Evolutionary conservation across 2,888 invertebrate genomes (phyloP).

Genomic region (Crocallis elinguaria): DNA sequence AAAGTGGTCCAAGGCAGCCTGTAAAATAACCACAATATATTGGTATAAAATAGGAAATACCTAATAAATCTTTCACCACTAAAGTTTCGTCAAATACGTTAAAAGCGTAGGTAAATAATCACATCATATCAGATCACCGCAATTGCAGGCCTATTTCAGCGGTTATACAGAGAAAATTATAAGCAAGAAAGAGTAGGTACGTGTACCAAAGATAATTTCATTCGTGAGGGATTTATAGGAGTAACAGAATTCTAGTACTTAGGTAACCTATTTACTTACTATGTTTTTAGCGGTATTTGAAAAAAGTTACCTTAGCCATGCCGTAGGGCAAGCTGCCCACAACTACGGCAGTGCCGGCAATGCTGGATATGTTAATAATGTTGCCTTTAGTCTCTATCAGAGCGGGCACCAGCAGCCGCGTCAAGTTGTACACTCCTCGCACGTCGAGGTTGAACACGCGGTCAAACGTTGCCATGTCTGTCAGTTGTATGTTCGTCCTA

Average conservation of each 20-base stretch:
- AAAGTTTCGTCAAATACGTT: too few relatives aligned
- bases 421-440: constrained; percentile 84
- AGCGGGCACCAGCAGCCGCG: constrained; percentile 87
- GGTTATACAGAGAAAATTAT: too few relatives aligned
- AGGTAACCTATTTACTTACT: background rate
- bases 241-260: background rate
- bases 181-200: too few relatives aligned
- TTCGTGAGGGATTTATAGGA: background rate
- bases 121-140: too few relatives aligned
- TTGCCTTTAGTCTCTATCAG: constrained; percentile 87
- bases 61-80: too few relatives aligned
- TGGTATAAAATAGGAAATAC: background rate
- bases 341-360: constrained; percentile 87
- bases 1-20: constrained; percentile 59
- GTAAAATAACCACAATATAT: constrained; percentile 33
- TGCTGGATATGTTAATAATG: constrained; percentile 90
- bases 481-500: constrained; percentile 51
- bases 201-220: too few relatives aligned
- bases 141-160: too few relatives aligned
- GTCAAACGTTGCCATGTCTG: constrained; percentile 51
- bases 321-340: constrained; percentile 93
- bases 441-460: constrained; percentile 87
- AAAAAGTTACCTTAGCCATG: constrained; percentile 89
- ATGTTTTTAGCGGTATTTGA: background rate
- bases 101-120: too few relatives aligned